Evolutionary conservation across 1,140 invertebrate genomes (phyloP).

Genomic region (Dreissena rostriformis): DNA sequence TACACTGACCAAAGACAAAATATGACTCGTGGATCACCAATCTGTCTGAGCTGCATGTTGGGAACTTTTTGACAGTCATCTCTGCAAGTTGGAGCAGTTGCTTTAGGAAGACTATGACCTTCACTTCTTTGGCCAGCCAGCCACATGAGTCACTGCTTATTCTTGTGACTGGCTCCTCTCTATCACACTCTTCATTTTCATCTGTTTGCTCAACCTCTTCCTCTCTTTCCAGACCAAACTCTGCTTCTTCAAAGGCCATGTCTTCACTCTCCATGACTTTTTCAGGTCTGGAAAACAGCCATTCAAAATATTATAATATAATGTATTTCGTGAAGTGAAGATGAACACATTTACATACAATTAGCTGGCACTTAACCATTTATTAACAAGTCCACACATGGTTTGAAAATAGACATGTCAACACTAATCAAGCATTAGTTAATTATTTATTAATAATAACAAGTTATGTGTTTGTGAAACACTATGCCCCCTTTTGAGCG

Average conservation of each 20-base stretch:
- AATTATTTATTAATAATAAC: too few relatives aligned
- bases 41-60: background rate
- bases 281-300: background rate
- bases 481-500: too few relatives aligned
- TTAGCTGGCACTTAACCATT: too few relatives aligned
- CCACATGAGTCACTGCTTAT: slow-evolving; percentile 3
- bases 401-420: too few relatives aligned
- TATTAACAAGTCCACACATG: too few relatives aligned
- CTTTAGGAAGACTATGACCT: background rate
- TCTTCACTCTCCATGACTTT: background rate
- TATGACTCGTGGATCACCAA: background rate
- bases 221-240: slow-evolving; percentile 9
- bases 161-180: slow-evolving; percentile 1
- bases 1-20: slow-evolving; percentile 21
- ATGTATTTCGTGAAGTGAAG: too few relatives aligned
- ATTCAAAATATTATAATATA: slow-evolving; percentile 8
- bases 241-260: background rate
- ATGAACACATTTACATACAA: too few relatives aligned
- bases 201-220: background rate
- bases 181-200: background rate
- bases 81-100: slow-evolving; percentile 2
- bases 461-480: too few relatives aligned
- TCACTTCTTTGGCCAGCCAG: slow-evolving; percentile 2
- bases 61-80: slow-evolving; percentile 3
- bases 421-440: too few relatives aligned